Percentiles rank a stretch among this genome's conserved stretches.
Conservation (phyloP, 1,140 invertebrate species). For the Cotesia glomerata region DNA sequence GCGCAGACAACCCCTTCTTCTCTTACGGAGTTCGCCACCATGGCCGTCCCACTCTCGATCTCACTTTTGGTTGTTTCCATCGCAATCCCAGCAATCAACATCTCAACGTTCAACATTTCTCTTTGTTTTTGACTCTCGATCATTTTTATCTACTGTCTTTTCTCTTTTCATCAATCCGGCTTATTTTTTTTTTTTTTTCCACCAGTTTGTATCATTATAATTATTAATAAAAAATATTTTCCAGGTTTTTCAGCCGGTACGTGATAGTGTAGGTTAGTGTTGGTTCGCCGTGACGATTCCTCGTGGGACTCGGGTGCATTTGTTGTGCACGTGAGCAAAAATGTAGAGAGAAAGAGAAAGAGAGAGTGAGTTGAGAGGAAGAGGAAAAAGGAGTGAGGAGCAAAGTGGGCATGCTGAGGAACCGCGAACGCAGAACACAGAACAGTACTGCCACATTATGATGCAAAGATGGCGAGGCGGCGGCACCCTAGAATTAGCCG, state of each 20-base stretch:
- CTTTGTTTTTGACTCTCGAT: slow-evolving; percentile 11
- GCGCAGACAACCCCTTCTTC: slow-evolving; percentile 55
- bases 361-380: not conserved
- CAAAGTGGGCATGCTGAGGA: slow-evolving; percentile 33
- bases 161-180: not conserved
- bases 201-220: no score
- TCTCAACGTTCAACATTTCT: slow-evolving; percentile 27
- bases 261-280: no score
- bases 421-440: slow-evolving; percentile 46
- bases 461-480: slow-evolving; percentile 64
- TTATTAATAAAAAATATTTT: slow-evolving; percentile 7
- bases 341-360: slow-evolving; percentile 26
- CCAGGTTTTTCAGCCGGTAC: slow-evolving; percentile 15
- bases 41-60: slow-evolving; percentile 32
- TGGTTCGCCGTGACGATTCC: slow-evolving; percentile 25
- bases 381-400: slow-evolving; percentile 26
- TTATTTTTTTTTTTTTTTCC: no score
- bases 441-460: slow-evolving; percentile 48
- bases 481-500: slow-evolving; percentile 64
- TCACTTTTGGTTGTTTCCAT: slow-evolving; percentile 26
- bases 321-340: not conserved
- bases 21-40: slow-evolving; percentile 28
- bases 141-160: slow-evolving; percentile 22
- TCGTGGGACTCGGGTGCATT: slow-evolving; percentile 15
- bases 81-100: slow-evolving; percentile 17